Evolutionary conservation across 2,888 invertebrate species (phyloP).

Genomic region (Galeopsomyia nigrocyanea): DNA sequence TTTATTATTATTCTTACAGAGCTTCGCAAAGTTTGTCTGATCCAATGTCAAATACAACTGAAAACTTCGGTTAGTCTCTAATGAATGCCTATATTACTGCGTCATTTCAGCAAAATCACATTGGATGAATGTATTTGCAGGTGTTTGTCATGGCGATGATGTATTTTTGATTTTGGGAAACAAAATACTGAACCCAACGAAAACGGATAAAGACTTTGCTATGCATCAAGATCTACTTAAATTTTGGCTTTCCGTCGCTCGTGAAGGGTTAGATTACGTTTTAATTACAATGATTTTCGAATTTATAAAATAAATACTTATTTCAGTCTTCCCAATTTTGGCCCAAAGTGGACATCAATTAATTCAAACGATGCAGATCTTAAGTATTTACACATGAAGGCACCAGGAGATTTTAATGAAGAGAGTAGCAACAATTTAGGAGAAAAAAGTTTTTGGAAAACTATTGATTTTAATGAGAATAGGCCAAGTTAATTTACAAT

Average conservation of each 20-base stretch:
- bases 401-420: slow-evolving; percentile 67
- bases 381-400: slow-evolving; percentile 51
- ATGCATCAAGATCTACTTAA: slow-evolving; percentile 19
- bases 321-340: slow-evolving; percentile 40
- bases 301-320: background rate
- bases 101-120: background rate
- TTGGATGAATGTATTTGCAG: slow-evolving; percentile 60
- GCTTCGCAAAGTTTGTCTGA: slow-evolving; percentile 73
- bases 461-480: slow-evolving; percentile 15
- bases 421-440: slow-evolving; percentile 64
- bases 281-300: too few relatives aligned
- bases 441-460: slow-evolving; percentile 15
- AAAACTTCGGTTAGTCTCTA: slow-evolving; percentile 73
- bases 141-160: slow-evolving; percentile 28
- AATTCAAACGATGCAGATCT: background rate
- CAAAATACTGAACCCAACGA: background rate
- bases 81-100: background rate
- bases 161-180: slow-evolving; percentile 18
- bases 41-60: slow-evolving; percentile 69
- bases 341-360: slow-evolving; percentile 1
- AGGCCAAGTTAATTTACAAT: background rate
- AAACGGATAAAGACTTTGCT: background rate
- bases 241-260: slow-evolving; percentile 22
- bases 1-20: slow-evolving; percentile 76
- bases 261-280: background rate